Conservation (phyloP, 1,140 invertebrate genomes). For the Arion vulgaris region DNA sequence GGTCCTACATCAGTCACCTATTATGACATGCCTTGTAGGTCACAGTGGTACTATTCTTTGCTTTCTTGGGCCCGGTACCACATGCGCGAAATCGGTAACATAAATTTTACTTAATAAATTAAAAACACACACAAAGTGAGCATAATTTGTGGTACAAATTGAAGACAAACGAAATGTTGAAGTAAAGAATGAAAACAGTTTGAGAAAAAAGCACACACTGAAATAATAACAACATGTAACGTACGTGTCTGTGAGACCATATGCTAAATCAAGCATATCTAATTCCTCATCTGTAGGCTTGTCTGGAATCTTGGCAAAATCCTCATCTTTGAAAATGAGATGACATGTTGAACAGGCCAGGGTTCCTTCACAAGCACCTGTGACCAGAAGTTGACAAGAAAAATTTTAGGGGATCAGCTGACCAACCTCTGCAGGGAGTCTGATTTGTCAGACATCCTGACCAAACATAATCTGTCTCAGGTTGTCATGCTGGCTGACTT, state of each 20-base stretch:
- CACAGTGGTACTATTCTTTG: too few species aligned
- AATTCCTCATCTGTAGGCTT: slow-evolving; percentile 92
- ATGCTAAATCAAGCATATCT: slow-evolving; percentile 97
- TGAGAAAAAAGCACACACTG: too few species aligned
- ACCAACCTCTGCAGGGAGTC: not conserved
- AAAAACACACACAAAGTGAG: too few species aligned
- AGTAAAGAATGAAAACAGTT: too few species aligned
- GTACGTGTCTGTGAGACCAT: slow-evolving; percentile 91
- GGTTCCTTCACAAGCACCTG: slow-evolving; percentile 95
- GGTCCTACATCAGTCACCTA: too few species aligned
- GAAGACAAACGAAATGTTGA: too few species aligned
- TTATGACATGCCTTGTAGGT: too few species aligned
- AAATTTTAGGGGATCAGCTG: not conserved
- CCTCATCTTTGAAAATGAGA: slow-evolving; percentile 86
- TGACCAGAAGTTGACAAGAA: slow-evolving; percentile 4
- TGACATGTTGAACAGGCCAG: slow-evolving; percentile 98
- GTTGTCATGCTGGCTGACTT: too few species aligned
- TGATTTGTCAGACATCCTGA: not conserved
- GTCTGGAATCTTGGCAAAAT: slow-evolving; percentile 87
- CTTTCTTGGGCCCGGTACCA: too few species aligned
- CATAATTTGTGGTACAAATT: too few species aligned
- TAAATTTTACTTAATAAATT: too few species aligned
- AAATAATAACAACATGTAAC: slow-evolving; percentile 49
- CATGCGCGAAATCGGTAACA: too few species aligned
- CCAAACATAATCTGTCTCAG: not conserved